Evolutionary conservation across 1,140 invertebrate species (phyloP), one percentile per base, ranked within the genome.

Genomic region (Pristionchus pacificus): DNA sequence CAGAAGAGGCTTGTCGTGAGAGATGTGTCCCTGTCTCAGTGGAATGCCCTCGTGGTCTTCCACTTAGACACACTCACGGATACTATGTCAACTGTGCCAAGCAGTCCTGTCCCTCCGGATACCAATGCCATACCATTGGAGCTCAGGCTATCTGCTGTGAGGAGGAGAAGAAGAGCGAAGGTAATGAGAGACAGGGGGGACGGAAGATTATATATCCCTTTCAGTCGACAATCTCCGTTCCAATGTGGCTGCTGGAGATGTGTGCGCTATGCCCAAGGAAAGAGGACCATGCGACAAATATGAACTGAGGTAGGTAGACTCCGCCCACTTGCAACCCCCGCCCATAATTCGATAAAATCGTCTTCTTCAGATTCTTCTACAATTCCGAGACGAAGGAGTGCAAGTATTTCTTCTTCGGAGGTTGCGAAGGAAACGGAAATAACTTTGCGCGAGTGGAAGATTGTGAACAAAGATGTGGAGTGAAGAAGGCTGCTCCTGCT

Each of bases 341-440:
- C n/a, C n/a, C n/a, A n/a, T n/a, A n/a, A n/a, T n/a, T n/a, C n/a
- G n/a, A n/a, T n/a, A n/a, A n/a, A n/a, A n/a, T n/a, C n/a, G n/a
- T n/a, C 19, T 49, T 49, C 6, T 49, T 49, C 38, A 49, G 81
- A 25, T 83, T 83, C 71, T 83, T 84, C 69, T 83, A 74, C 77
- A 79, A 84, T 64, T 61, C 59, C 15, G 79, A 82, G 24, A 31
- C 74, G 15, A 71, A 89, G 57, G 79, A 85, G 13, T 93, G 92
- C 81, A 86, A 88, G 33, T 88, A 89, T 31, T 93, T 93, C 83
- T 86, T 88, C 15, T 93, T 91, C 80, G 89, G 89, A 13, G 91
- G 91, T 13, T 94, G 92, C 81, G 89, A 89, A 65, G 92, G 92
- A 62, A 93, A 93, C 80, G 89, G 88, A 10, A 94, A 94, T 80